Conservation (phyloP, 2,888 invertebrate species). For the Ectropis crepuscularia region DNA sequence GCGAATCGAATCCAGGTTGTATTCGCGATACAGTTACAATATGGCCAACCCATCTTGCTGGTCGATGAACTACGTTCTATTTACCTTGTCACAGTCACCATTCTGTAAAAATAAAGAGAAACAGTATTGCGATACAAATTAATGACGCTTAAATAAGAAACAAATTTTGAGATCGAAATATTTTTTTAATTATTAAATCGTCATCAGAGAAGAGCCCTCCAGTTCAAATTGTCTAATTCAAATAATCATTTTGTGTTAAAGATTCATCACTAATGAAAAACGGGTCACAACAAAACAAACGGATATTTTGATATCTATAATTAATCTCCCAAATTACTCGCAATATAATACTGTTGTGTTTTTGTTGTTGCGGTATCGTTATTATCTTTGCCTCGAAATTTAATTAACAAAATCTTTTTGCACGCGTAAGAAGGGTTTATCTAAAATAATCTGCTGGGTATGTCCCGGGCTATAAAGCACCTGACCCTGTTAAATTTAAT, state of each 20-base stretch:
- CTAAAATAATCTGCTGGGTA: conserved; percentile 21
- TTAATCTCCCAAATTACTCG: conserved; percentile 37
- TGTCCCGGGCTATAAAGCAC: conserved; percentile 16
- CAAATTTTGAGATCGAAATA: neutral
- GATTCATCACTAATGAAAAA: conserved; percentile 25
- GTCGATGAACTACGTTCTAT: too few relatives aligned
- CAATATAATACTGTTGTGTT: conserved; percentile 37
- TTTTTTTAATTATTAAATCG: conserved; percentile 1
- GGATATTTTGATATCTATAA: conserved; percentile 38
- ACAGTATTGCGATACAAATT: too few relatives aligned
- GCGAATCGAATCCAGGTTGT: too few relatives aligned
- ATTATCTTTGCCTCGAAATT: conserved; percentile 31
- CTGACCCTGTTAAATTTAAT: conserved; percentile 16
- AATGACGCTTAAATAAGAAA: too few relatives aligned
- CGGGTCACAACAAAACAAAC: conserved; percentile 31
- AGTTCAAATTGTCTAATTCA: conserved; percentile 17
- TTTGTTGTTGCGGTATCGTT: conserved; percentile 33
- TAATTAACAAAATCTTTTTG: conserved; percentile 38
- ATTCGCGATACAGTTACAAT: too few relatives aligned
- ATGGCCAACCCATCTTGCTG: too few relatives aligned
- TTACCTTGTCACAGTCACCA: too few relatives aligned
- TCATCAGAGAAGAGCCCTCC: conserved; percentile 6
- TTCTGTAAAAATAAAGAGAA: too few relatives aligned
- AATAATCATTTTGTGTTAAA: conserved; percentile 4
- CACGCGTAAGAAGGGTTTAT: conserved; percentile 28